phyloP scores from a whole-genome alignment of 1,140 invertebrate genomes.

The Drosophila subpulchrella region DNA sequence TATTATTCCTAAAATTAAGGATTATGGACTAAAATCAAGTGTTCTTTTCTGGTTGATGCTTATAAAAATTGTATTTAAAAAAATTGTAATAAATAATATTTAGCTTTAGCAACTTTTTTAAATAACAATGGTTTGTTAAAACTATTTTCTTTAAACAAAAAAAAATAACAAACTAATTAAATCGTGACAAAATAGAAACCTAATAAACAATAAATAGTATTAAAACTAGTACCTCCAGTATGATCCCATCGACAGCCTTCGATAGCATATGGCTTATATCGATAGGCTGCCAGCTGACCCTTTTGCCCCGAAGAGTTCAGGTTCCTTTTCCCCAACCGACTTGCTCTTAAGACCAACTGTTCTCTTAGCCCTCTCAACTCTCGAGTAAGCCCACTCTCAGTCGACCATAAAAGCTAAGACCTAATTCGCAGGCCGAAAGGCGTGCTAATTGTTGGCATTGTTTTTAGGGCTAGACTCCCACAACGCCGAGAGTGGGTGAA shows the following conservation, averaged over 20 bases:
- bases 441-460: slow-evolving; percentile 51
- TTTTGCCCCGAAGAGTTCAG: slow-evolving; percentile 14
- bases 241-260: background rate
- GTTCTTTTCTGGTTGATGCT: too few species aligned
- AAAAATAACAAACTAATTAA: too few species aligned
- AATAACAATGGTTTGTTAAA: too few species aligned
- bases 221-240: background rate
- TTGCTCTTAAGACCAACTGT: slow-evolving; percentile 12
- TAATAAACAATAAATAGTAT: too few species aligned
- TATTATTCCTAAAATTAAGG: too few species aligned
- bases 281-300: slow-evolving; percentile 22
- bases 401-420: slow-evolving; percentile 50
- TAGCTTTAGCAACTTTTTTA: too few species aligned
- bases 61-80: too few species aligned
- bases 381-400: slow-evolving; percentile 27
- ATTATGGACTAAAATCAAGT: too few species aligned
- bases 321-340: background rate
- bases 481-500: slow-evolving; percentile 21
- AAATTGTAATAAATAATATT: too few species aligned
- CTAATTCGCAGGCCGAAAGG: slow-evolving; percentile 38
- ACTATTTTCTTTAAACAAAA: too few species aligned
- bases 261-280: slow-evolving; percentile 5
- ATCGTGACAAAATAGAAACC: too few species aligned
- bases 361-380: slow-evolving; percentile 28
- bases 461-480: slow-evolving; percentile 52